Percentiles rank a stretch among this genome's conserved stretches.
phyloP scores from a whole-genome alignment of 2,797 vertebrate species.

The Odontamblyopus rebecca region DNA sequence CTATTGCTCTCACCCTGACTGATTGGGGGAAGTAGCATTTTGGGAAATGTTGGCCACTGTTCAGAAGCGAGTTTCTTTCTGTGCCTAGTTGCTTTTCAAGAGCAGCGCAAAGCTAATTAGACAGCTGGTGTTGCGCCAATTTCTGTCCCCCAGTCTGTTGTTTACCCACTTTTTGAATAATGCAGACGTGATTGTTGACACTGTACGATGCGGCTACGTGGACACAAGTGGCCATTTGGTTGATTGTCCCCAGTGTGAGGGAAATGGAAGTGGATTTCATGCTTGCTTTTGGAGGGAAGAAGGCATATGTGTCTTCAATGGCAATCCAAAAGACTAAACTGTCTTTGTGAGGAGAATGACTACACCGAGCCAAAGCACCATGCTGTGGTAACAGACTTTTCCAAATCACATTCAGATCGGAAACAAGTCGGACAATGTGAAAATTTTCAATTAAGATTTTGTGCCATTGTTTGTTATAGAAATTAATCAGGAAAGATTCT shows the following conservation, averaged over 20 bases:
- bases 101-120: conserved; percentile 81
- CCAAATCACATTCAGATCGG: conserved; percentile 6
- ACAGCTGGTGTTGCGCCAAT: conserved; percentile 78
- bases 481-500: neutral
- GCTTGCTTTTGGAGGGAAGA: conserved; percentile 15
- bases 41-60: conserved; percentile 60
- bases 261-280: conserved; percentile 11
- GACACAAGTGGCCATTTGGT: conserved; percentile 66
- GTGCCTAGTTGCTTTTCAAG: conserved; percentile 79
- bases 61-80: conserved; percentile 65
- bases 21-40: conserved; percentile 64
- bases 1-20: conserved; percentile 47
- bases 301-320: conserved; percentile 22
- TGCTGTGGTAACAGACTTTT: conserved; percentile 2
- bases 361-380: conserved; percentile 25
- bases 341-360: conserved; percentile 33
- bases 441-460: neutral
- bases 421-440: neutral
- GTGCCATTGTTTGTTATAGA: neutral
- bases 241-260: conserved; percentile 44
- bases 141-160: conserved; percentile 75
- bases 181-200: conserved; percentile 72
- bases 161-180: conserved; percentile 78
- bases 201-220: conserved; percentile 53
- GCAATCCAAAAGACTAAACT: conserved; percentile 26